A percentile compares a stretch with the other conserved stretches of the same genome.
phyloP scores from a whole-genome alignment of 1,140 invertebrate species.

The Lordiphosa collinella region DNA sequence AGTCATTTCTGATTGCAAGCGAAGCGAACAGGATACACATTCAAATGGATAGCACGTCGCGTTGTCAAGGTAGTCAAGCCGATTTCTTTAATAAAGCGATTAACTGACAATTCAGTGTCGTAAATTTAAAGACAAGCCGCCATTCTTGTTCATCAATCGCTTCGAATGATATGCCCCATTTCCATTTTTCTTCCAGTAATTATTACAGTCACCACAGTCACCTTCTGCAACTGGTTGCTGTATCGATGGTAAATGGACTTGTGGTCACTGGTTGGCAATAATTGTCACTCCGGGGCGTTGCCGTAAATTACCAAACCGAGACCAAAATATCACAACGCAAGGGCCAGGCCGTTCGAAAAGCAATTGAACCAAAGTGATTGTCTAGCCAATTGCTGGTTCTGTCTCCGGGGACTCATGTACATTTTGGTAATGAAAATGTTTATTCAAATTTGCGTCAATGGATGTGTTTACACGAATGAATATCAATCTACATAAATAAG shows the following conservation, averaged over 20 bases:
- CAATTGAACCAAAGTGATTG: conserved; percentile 66
- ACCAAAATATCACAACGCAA: conserved; percentile 1
- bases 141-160: too few relatives aligned
- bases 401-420: conserved; percentile 44
- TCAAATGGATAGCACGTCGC: too few relatives aligned
- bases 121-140: too few relatives aligned
- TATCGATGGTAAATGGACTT: not conserved
- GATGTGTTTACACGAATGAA: conserved; percentile 59
- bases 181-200: not conserved
- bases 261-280: conserved; percentile 5
- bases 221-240: conserved; percentile 2
- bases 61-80: too few relatives aligned
- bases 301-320: conserved; percentile 40
- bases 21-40: too few relatives aligned
- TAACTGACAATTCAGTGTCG: too few relatives aligned
- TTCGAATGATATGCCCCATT: not conserved
- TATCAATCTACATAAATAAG: conserved; percentile 67
- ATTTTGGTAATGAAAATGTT: conserved; percentile 74
- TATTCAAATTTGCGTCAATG: conserved; percentile 74
- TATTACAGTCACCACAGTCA: not conserved
- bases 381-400: conserved; percentile 7
- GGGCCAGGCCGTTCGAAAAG: conserved; percentile 27
- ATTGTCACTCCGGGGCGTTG: conserved; percentile 26
- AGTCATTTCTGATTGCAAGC: too few relatives aligned
- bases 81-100: too few relatives aligned